A percentile compares a stretch with the other conserved stretches of the same genome.
phyloP scores from a whole-genome alignment of 2,888 invertebrate species.

The Heterodera filipjevi region DNA sequence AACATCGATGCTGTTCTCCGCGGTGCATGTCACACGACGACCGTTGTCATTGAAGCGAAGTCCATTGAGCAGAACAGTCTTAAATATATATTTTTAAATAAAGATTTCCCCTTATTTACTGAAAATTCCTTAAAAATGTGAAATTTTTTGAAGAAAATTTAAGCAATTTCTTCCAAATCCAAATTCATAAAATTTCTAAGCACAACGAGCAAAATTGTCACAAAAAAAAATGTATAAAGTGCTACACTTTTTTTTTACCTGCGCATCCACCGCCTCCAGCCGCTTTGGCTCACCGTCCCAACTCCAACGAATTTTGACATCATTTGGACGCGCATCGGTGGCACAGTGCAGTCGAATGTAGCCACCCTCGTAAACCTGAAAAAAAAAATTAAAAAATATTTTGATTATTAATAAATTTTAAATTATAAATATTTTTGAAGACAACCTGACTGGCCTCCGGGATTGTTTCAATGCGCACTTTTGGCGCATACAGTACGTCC shows the following conservation, averaged over 20 bases:
- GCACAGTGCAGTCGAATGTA: conserved; percentile 28
- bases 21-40: conserved; percentile 30
- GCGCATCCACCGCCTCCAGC: conserved; percentile 18
- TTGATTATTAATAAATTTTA: too few species aligned
- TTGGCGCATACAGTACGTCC: conserved; percentile 55
- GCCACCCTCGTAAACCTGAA: conserved; percentile 18
- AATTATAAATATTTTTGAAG: too few species aligned
- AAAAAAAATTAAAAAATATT: background rate
- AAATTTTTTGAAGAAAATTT: background rate
- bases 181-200: too few species aligned
- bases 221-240: background rate
- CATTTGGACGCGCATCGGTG: conserved; percentile 24
- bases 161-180: background rate
- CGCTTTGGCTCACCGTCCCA: conserved; percentile 33
- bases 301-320: conserved; percentile 26
- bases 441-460: conserved; percentile 40
- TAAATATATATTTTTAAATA: conserved; percentile 9
- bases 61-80: conserved; percentile 20
- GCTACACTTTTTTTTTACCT: background rate
- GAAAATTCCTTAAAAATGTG: too few species aligned
- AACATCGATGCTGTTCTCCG: conserved; percentile 29
- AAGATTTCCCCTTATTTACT: too few species aligned
- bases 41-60: conserved; percentile 31
- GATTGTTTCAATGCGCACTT: conserved; percentile 53
- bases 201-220: too few species aligned